A percentile compares a stretch with the other conserved stretches of the same genome.
Evolutionary conservation across 2,113 vertebrate genomes (phyloP).

Genomic region (Triplophysa tibetana): DNA sequence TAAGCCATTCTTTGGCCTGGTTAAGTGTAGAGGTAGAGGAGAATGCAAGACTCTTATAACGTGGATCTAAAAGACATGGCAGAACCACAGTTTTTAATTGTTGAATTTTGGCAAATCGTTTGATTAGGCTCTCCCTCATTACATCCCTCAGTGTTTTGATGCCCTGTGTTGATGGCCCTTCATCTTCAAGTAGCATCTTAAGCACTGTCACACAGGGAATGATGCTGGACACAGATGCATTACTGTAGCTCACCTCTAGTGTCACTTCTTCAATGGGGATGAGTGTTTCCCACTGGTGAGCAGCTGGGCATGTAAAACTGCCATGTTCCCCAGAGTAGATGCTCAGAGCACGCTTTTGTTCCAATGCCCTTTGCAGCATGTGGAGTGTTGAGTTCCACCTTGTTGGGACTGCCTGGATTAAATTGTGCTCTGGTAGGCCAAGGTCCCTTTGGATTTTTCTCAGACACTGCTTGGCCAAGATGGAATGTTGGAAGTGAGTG

Average conservation of each 20-base stretch:
- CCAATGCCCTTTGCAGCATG: constrained; percentile 43
- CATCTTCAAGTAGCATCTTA: neutral
- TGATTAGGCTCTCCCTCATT: too few relatives aligned
- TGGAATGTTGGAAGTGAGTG: constrained; percentile 32
- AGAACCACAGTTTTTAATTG: constrained; percentile 16
- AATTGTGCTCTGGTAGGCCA: constrained; percentile 15
- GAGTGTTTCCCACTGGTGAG: constrained; percentile 26
- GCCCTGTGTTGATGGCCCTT: too few relatives aligned
- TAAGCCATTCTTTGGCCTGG: neutral
- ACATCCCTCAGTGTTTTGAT: too few relatives aligned
- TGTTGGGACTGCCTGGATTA: constrained; percentile 34
- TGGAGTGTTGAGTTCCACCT: constrained; percentile 33
- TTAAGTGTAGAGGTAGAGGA: neutral
- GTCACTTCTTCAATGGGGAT: neutral
- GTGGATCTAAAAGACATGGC: constrained; percentile 21
- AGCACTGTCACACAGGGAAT: neutral
- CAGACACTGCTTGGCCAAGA: constrained; percentile 34
- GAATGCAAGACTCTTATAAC: neutral
- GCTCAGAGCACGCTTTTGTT: constrained; percentile 6
- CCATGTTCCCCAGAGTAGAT: constrained; percentile 19
- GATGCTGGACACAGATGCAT: constrained; percentile 11
- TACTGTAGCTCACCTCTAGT: constrained; percentile 14
- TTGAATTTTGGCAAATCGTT: neutral
- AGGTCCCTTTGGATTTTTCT: constrained; percentile 31
- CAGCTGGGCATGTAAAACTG: neutral